Percentiles rank a stretch among this genome's conserved stretches.
Conservation (phyloP, 2,797 vertebrate species). For the Neomorphus geoffroyi region DNA sequence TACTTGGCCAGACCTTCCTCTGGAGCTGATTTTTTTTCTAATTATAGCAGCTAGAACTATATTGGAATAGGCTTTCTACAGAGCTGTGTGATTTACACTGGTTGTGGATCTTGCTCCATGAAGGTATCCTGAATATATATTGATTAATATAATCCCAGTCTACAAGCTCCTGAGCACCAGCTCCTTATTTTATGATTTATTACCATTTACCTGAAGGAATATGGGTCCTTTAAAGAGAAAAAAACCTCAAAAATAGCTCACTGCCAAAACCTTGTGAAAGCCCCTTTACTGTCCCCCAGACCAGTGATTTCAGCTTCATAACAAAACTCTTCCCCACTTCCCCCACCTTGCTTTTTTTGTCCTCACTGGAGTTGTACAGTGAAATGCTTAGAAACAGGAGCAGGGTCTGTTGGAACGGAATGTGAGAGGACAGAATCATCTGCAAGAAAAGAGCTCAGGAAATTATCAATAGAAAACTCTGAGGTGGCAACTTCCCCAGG, state of each 20-base stretch:
- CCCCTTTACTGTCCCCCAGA: not conserved
- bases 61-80: not conserved
- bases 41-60: not conserved
- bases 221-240: not conserved
- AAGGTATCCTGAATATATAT: not conserved
- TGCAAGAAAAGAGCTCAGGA: not conserved
- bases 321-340: not conserved
- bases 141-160: not conserved
- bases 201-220: not conserved
- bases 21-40: not conserved
- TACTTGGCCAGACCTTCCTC: not conserved
- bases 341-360: not conserved
- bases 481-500: not conserved
- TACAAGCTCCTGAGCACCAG: not conserved
- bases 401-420: not conserved
- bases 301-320: not conserved
- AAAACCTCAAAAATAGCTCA: not conserved
- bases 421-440: not conserved
- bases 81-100: not conserved
- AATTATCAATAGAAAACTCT: not conserved
- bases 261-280: not conserved
- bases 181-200: not conserved
- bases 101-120: not conserved
- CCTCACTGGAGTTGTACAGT: not conserved
- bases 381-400: not conserved